Percentiles rank a stretch among this genome's conserved stretches.
These are phyloP conservation scores for Allolobophora icterica DNA, from an alignment of 2,888 invertebrate species.

Conservation along the genomic window DNA sequence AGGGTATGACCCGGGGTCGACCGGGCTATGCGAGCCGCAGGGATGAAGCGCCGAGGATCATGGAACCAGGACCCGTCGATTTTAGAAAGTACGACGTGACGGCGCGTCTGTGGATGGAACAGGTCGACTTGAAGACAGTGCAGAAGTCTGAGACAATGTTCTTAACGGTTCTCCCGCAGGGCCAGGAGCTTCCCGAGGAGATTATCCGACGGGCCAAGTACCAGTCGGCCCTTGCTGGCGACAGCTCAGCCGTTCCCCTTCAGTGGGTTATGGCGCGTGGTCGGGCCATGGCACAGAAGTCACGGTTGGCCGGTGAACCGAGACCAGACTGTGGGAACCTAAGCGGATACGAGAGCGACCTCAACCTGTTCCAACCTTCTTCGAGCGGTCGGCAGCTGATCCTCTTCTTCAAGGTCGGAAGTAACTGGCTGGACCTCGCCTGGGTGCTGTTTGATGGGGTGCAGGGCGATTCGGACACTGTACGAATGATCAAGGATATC, in stretches of 20 bases:
- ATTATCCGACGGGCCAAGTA: conserved; percentile 11
- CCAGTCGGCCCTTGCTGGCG: conserved; percentile 21
- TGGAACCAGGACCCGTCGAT: conserved; percentile 48
- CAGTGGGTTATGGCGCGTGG: conserved; percentile 52
- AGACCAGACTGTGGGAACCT: not conserved
- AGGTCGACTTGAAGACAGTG: conserved; percentile 49
- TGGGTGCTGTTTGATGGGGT: conserved; percentile 50
- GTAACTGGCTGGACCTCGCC: conserved; percentile 50
- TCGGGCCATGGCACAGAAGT: conserved; percentile 39
- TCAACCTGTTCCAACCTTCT: conserved; percentile 29
- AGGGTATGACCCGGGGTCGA: not conserved
- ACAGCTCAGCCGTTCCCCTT: conserved; percentile 41
- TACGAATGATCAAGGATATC: conserved; percentile 49
- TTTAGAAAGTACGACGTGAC: conserved; percentile 48
- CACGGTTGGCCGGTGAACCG: conserved; percentile 25
- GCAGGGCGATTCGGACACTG: conserved; percentile 46
- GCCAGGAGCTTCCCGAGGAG: conserved; percentile 40
- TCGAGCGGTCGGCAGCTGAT: conserved; percentile 41
- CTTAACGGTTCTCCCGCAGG: conserved; percentile 47
- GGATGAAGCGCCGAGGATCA: conserved; percentile 39
- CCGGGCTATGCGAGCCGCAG: not conserved
- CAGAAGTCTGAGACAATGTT: conserved; percentile 51
- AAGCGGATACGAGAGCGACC: conserved; percentile 30
- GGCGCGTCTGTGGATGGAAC: conserved; percentile 51
- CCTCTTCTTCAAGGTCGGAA: conserved; percentile 50